Base-by-base conservation (phyloP, 2,113 vertebrate species). In the Recurvirostra avosetta region DNA sequence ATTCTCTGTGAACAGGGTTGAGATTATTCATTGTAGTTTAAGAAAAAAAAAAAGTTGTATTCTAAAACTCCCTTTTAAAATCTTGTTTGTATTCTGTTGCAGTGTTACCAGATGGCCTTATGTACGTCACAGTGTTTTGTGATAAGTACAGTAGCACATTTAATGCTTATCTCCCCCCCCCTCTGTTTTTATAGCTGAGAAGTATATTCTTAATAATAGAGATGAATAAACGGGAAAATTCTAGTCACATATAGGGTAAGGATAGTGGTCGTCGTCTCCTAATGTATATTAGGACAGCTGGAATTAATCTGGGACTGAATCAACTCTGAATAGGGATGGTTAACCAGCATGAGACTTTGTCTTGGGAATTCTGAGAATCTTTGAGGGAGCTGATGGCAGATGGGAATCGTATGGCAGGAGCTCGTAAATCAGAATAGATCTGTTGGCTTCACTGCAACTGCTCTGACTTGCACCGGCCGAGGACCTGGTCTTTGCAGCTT, bases 41-140 rank as follows among this genome's bases (percentile, higher is more conserved):
- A 29, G 36, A 38, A 40, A 66, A 68, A 45, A 15, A 67, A 63
- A 71, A n/a, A 50, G 34, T 59, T 66, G 85, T 86, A 65, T 80
- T 89, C 81, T 77, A 43, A 43, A 90, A 81, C 36, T 86, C 95
- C 94, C 80, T 96, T 97, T 85, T 66, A 41, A 95, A 29, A 79
- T 72, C 72, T 76, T 66, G 62, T 90, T 97, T 96, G 94, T 97
- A 94, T 93, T 91, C 88, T 93, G 94, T 93, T 96, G 97, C 98
- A 97, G 96, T 97, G 94, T 98, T 97, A 97, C 94, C 96, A 96
- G 55, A 96, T 96, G 95, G 97, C 95, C 97, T 98, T 97, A 95
- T 80, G 97, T 98, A 95, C 88, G 72, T 97, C 96, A 96, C 93
- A 95, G 92, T 92, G 96, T 73, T 96, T 95, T 97, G 94, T 95